phyloP scores from a whole-genome alignment of 2,797 vertebrate species.

The Halcyon smyrnensis region DNA sequence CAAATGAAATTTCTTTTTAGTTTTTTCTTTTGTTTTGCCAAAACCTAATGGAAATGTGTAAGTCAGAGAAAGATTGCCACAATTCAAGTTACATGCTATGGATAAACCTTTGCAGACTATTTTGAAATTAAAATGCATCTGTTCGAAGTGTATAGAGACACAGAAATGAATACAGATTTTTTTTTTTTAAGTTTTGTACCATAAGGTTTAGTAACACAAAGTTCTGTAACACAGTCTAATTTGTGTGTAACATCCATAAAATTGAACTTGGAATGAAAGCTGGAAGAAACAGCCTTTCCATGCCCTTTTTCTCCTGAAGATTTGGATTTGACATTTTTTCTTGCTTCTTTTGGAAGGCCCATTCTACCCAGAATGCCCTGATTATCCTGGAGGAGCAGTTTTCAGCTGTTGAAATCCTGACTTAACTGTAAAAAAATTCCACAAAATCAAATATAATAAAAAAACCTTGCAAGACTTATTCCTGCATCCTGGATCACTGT shows the following conservation, averaged over 20 bases:
- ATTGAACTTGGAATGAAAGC: background rate
- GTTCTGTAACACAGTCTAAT: background rate
- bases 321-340: background rate
- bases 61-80: background rate
- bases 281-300: background rate
- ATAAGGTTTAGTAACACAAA: background rate
- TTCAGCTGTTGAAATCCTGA: background rate
- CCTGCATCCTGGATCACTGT: background rate
- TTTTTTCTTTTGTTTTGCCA: background rate
- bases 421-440: background rate
- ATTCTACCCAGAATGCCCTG: background rate
- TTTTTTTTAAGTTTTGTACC: background rate
- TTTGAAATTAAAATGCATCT: constrained; percentile 6
- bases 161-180: background rate
- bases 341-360: background rate
- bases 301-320: background rate
- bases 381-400: background rate
- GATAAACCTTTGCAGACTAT: background rate
- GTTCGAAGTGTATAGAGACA: background rate
- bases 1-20: background rate
- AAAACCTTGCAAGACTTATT: background rate
- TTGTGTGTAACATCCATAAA: background rate
- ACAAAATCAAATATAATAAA: background rate
- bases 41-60: background rate
- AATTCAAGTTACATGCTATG: background rate